These are phyloP conservation scores for Romanogobio albipinnatus DNA, from an alignment of 2,113 vertebrate species.

Conservation along the genomic window DNA sequence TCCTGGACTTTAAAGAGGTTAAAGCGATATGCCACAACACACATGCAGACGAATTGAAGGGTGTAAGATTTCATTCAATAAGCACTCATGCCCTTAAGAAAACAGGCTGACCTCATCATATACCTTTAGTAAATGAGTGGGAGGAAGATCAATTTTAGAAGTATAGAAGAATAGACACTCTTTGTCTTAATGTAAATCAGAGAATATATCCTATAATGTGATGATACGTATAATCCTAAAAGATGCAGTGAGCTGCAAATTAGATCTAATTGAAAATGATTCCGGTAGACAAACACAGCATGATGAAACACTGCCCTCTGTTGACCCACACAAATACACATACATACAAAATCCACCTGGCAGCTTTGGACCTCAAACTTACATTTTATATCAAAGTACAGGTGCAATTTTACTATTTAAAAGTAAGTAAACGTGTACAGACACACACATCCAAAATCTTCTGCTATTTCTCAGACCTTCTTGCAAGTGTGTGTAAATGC, in stretches of 20 bases:
- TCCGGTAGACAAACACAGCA: slow-evolving; percentile 19
- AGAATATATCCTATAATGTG: neutral
- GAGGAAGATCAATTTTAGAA: slow-evolving; percentile 20
- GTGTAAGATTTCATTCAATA: slow-evolving; percentile 50
- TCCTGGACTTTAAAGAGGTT: neutral
- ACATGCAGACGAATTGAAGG: slow-evolving; percentile 10
- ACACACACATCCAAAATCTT: slow-evolving; percentile 20
- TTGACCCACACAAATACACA: slow-evolving; percentile 59
- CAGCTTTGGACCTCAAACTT: neutral
- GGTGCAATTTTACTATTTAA: neutral
- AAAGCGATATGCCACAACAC: slow-evolving; percentile 35
- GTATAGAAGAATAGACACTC: neutral
- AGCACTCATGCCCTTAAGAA: slow-evolving; percentile 47
- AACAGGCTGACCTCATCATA: slow-evolving; percentile 48
- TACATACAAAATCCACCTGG: neutral
- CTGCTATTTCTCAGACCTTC: neutral
- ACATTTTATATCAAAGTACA: neutral
- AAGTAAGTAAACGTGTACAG: neutral
- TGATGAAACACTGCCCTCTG: slow-evolving; percentile 60
- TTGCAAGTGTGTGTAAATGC: neutral
- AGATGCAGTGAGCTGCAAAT: neutral
- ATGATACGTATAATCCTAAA: neutral
- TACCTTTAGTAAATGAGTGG: neutral
- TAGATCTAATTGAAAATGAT: slow-evolving; percentile 15
- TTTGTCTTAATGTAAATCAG: neutral